Conservation (phyloP, 2,888 invertebrate species). For the Archaeoteleia sp. region DNA sequence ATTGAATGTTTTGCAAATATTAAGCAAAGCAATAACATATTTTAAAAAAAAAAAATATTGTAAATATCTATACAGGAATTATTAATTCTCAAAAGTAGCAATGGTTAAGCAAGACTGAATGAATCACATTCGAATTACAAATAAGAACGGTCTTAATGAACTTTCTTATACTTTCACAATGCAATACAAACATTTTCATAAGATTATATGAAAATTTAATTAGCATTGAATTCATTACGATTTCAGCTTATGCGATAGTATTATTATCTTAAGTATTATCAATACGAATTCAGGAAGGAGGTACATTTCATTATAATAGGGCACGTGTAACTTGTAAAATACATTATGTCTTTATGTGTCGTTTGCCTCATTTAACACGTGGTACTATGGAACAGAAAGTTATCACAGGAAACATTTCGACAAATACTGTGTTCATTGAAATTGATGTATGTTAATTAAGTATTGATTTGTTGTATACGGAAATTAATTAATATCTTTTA, state of each 20-base stretch:
- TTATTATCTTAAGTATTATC: slow-evolving; percentile 11
- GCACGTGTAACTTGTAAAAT: slow-evolving; percentile 5
- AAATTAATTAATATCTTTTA: too few species aligned
- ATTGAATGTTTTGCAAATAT: too few species aligned
- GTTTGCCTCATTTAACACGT: slow-evolving; percentile 20
- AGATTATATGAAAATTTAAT: slow-evolving; percentile 17
- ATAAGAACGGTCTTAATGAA: slow-evolving; percentile 18
- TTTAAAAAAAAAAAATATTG: not conserved
- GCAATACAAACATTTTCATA: slow-evolving; percentile 4
- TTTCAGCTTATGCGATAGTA: not conserved
- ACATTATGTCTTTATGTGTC: slow-evolving; percentile 11
- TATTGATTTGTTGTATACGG: too few species aligned
- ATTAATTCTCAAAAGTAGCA: not conserved
- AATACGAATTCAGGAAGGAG: slow-evolving; percentile 18
- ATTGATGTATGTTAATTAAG: slow-evolving; percentile 2
- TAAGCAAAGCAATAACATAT: too few species aligned
- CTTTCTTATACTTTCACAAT: slow-evolving; percentile 29
- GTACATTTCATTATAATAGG: not conserved
- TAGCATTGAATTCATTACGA: slow-evolving; percentile 2
- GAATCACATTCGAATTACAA: slow-evolving; percentile 15
- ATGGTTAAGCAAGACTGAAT: not conserved
- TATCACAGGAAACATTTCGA: not conserved
- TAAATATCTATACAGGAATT: not conserved
- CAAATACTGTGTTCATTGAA: not conserved
- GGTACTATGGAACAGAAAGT: not conserved